These are phyloP conservation scores for Rhinolophus sinicus DNA, from an alignment of 2,113 vertebrate genomes.

Conservation along the genomic window DNA sequence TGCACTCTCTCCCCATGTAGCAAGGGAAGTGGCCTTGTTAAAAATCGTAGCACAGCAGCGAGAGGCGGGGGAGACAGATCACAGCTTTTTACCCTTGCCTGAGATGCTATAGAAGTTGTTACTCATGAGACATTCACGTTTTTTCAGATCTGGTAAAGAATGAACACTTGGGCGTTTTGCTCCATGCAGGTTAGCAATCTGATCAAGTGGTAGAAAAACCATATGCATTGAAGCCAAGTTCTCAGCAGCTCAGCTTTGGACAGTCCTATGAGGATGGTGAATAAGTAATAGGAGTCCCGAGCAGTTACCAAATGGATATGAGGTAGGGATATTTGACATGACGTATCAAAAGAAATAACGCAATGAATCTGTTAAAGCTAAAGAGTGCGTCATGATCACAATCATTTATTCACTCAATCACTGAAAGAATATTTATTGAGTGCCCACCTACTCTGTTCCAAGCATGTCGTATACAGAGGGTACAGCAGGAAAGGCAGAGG, in stretches of 20 bases:
- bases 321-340: background rate
- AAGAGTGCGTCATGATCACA: background rate
- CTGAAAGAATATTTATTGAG: background rate
- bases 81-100: background rate
- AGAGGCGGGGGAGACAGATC: background rate
- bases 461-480: background rate
- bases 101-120: background rate
- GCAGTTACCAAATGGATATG: background rate
- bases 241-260: background rate
- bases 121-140: background rate
- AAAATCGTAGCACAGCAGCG: background rate
- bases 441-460: background rate
- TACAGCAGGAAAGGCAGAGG: background rate
- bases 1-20: background rate
- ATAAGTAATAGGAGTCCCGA: background rate
- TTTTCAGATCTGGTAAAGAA: background rate
- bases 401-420: background rate
- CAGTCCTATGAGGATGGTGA: background rate
- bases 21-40: background rate
- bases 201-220: background rate
- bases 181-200: background rate
- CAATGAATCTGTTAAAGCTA: background rate
- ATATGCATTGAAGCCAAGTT: background rate
- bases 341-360: conserved; percentile 31
- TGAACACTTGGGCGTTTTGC: background rate